A percentile compares a stretch with the other conserved stretches of the same genome.
Evolutionary conservation across 2,888 invertebrate genomes (phyloP).

Genomic region (Allygus modestus): DNA sequence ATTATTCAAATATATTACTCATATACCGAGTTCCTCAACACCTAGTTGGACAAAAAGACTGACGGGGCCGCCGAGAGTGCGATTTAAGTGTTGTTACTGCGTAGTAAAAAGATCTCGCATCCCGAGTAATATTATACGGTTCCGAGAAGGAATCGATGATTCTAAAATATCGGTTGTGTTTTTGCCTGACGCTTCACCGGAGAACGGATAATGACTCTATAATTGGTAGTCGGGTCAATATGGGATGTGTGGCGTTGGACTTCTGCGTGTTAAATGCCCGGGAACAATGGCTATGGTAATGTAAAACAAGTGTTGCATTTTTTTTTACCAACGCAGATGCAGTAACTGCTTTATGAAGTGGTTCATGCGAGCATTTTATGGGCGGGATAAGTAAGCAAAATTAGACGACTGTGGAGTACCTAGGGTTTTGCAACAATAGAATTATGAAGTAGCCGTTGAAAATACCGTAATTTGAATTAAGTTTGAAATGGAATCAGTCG

Average conservation of each 20-base stretch:
- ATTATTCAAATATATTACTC: constrained; percentile 38
- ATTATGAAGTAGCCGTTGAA: constrained; percentile 3
- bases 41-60: constrained; percentile 40
- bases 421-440: background rate
- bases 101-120: constrained; percentile 44
- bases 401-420: constrained; percentile 18
- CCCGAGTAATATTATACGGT: constrained; percentile 16
- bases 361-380: constrained; percentile 50
- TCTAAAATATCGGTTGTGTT: constrained; percentile 55
- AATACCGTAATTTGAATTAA: background rate
- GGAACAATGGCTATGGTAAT: constrained; percentile 55
- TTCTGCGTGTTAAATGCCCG: constrained; percentile 35
- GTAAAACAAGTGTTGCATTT: constrained; percentile 15
- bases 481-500: no score
- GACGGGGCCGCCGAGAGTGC: constrained; percentile 3
- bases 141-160: constrained; percentile 40
- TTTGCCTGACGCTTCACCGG: constrained; percentile 23
- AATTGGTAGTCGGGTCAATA: constrained; percentile 55
- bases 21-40: constrained; percentile 33
- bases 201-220: constrained; percentile 30
- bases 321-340: constrained; percentile 5
- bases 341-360: constrained; percentile 42
- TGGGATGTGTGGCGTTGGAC: constrained; percentile 43
- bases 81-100: constrained; percentile 4
- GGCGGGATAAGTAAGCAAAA: constrained; percentile 43